Base-by-base conservation (phyloP, 2,113 vertebrate species). In the Vulpes ferrilata region DNA sequence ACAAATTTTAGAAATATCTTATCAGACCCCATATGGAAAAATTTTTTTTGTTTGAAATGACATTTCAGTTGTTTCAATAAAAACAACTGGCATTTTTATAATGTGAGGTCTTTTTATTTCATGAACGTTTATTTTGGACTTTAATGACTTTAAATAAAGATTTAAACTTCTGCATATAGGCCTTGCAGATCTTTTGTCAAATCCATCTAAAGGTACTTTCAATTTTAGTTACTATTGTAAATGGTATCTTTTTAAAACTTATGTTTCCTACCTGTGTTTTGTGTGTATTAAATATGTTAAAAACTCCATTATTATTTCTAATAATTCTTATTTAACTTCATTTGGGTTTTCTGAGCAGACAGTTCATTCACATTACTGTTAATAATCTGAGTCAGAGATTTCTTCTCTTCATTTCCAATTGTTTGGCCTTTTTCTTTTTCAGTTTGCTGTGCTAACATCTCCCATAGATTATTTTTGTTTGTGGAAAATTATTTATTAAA, bases 1-100 rank as follows among this genome's bases (percentile, higher is more conserved):
- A 19, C 53, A 64, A 69, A 96, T 69, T 79, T 96, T 90, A 80
- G 32, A 84, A 90, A 69, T 65, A 93, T 35, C n/a, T 79, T 84
- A 7, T 53, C 20, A 85, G 53, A 86, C 55, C 84, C 64, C 64
- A 73, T 27, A 57, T 73, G 6, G 43, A 90, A 69, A 86, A 86
- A 43, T 30, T 2, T 13, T 22, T 80, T 71, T 80, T 69, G 13
- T 69, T 51, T 79, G 55, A 79, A 90, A 73, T 96, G 80, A 57
- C 5, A 76, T 74, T 74, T 81, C 17, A 88, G 15, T 87, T n/a
- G 8, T 74, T 96, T 82, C 23, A 74, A 4, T 82, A 74, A 60
- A 74, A 74, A 82, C 22, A 74, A 22, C 65, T 55, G 11, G 43
- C n/a, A 90, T 55, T 93, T 95, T 90, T 55, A 73, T 64, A 80